Evolutionary conservation across 2,888 invertebrate genomes (phyloP).

Genomic region (Bombylius discolor): DNA sequence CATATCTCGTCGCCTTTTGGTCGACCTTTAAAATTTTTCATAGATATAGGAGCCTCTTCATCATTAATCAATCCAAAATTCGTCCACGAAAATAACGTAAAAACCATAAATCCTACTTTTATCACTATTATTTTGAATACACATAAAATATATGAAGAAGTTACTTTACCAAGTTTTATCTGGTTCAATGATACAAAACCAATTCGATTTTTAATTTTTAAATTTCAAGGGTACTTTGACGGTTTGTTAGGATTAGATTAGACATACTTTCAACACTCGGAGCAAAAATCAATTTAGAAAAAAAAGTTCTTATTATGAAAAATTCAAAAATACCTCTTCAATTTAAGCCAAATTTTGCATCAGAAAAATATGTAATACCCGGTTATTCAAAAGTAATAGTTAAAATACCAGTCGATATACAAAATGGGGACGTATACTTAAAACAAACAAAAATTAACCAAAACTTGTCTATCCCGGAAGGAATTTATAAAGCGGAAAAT

Average conservation of each 20-base stretch:
- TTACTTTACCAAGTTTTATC: conserved; percentile 2
- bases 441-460: too few species aligned
- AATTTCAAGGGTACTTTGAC: conserved; percentile 11
- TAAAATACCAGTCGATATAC: too few species aligned
- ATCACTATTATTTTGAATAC: conserved; percentile 2
- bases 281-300: conserved; percentile 3
- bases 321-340: not conserved
- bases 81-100: too few species aligned
- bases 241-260: conserved; percentile 4
- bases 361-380: not conserved
- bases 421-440: conserved; percentile 1
- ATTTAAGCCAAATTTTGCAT: conserved; percentile 4
- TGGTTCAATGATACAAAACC: conserved; percentile 5
- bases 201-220: conserved; percentile 8
- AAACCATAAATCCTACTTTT: not conserved
- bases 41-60: conserved; percentile 5
- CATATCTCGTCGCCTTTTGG: conserved; percentile 4
- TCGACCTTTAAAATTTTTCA: conserved; percentile 1
- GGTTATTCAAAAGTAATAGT: too few species aligned
- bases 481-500: not conserved
- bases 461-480: not conserved
- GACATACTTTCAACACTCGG: conserved; percentile 4
- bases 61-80: conserved; percentile 5
- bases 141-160: conserved; percentile 2
- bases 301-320: not conserved